Evolutionary conservation across 2,113 vertebrate species (phyloP), one percentile per base, ranked within the genome.

Genomic region (Mixornis gularis): DNA sequence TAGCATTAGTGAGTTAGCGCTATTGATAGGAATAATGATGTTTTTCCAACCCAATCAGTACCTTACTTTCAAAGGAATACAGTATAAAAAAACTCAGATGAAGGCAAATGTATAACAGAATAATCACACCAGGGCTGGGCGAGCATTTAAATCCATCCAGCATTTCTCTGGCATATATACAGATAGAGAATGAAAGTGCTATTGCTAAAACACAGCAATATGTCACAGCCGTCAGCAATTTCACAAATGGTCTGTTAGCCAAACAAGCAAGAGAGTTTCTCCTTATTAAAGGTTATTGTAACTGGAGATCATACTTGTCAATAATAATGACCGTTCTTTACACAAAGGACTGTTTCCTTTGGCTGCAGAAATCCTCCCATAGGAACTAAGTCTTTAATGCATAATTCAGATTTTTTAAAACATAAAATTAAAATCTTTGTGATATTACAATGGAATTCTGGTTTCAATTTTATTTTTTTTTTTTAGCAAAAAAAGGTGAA

Each of bases 251-350:
- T 85, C 58, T 74, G 77, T 60, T 59, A 71, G 40, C 40, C n/a
- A 46, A 70, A 18, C 3, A 30, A 73, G 72, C 60, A 84, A 64
- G 14, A 48, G 22, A 69, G 62, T 32, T 56, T 40, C 49, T 82
- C 41, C 51, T 91, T 64, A 83, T 38, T 71, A 80, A 78, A 88
- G 16, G 27, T 43, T 84, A 86, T 18, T 68, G 44, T 65, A 84
- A 82, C n/a, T 53, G 73, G 48, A 82, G 53, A 91, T 51, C 36
- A 76, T 52, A 34, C 34, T 82, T 76, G 63, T 87, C 94, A 91
- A 91, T 87, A 87, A 55, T 82, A 95, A 73, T 41, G 89, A 91
- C 78, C 52, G 34, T 18, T 82, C 73, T 90, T 81, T 85, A 63
- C 32, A 40, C 85, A 81, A 81, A 79, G 65, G 63, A 51, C 18